These are phyloP conservation scores for Zonitis immaculata DNA, from an alignment of 2,888 invertebrate genomes.

Conservation along the genomic window DNA sequence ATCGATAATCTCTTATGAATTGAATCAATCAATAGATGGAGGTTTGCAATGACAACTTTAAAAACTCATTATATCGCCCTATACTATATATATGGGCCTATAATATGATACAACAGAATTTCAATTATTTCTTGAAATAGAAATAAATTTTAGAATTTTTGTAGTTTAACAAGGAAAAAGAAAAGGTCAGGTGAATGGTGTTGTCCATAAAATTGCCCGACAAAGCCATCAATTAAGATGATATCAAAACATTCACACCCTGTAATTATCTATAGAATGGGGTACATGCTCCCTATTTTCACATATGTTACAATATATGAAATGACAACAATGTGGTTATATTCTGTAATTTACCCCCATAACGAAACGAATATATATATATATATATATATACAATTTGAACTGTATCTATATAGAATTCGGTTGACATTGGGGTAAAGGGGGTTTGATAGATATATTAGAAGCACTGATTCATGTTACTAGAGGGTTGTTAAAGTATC, in stretches of 20 bases:
- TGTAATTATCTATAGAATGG: slow-evolving; percentile 10
- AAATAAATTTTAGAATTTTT: no score
- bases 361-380: not conserved
- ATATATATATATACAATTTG: no score
- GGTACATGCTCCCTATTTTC: slow-evolving; percentile 23
- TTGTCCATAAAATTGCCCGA: not conserved
- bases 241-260: slow-evolving; percentile 19
- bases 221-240: slow-evolving; percentile 10
- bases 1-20: slow-evolving; percentile 34
- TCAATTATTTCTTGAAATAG: no score
- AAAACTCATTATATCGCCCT: slow-evolving; percentile 19
- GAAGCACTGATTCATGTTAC: slow-evolving; percentile 13
- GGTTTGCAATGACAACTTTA: slow-evolving; percentile 18
- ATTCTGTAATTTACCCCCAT: slow-evolving; percentile 6
- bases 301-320: slow-evolving; percentile 33
- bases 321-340: slow-evolving; percentile 11
- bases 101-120: slow-evolving; percentile 4
- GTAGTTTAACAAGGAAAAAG: not conserved
- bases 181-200: not conserved
- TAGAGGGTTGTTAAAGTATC: slow-evolving; percentile 14
- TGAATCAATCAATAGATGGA: slow-evolving; percentile 35
- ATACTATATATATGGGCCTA: no score
- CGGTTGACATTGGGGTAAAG: slow-evolving; percentile 24
- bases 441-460: slow-evolving; percentile 4
- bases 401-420: slow-evolving; percentile 25